These are phyloP conservation scores for Urophycis tenuis DNA, from an alignment of 2,797 vertebrate species.

Conservation along the genomic window DNA sequence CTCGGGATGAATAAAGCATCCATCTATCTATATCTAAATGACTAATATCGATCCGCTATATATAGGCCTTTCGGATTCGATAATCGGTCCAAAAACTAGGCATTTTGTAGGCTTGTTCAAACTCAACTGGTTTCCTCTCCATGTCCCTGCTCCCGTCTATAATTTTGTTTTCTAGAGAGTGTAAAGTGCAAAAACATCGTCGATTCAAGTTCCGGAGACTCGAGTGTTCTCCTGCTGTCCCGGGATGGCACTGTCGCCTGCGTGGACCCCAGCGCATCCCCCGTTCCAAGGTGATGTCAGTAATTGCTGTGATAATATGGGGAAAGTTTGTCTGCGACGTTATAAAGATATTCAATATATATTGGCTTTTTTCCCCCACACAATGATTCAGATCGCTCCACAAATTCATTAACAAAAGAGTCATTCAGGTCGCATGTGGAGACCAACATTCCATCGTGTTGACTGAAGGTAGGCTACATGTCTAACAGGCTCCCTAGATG, in stretches of 20 bases:
- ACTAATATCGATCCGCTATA: neutral
- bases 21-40: too few species aligned
- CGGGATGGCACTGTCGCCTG: constrained; percentile 4
- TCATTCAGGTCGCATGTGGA: constrained; percentile 81
- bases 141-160: neutral
- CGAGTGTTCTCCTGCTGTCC: constrained; percentile 48
- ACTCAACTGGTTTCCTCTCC: neutral
- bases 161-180: constrained; percentile 29
- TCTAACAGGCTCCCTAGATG: constrained; percentile 9
- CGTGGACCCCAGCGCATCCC: constrained; percentile 13
- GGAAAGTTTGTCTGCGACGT: neutral
- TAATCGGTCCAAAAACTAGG: neutral
- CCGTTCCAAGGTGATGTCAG: constrained; percentile 14
- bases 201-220: constrained; percentile 49
- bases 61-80: neutral
- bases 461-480: constrained; percentile 69
- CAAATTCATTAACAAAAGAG: constrained; percentile 69
- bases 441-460: constrained; percentile 78
- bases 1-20: too few species aligned
- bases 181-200: constrained; percentile 22
- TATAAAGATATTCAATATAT: neutral
- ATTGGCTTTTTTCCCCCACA: neutral
- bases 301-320: neutral
- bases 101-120: neutral
- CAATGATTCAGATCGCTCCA: constrained; percentile 22